Percentiles rank a stretch among this genome's conserved stretches.
Conservation (phyloP, 1,140 invertebrate genomes). For the Orius laevigatus region DNA sequence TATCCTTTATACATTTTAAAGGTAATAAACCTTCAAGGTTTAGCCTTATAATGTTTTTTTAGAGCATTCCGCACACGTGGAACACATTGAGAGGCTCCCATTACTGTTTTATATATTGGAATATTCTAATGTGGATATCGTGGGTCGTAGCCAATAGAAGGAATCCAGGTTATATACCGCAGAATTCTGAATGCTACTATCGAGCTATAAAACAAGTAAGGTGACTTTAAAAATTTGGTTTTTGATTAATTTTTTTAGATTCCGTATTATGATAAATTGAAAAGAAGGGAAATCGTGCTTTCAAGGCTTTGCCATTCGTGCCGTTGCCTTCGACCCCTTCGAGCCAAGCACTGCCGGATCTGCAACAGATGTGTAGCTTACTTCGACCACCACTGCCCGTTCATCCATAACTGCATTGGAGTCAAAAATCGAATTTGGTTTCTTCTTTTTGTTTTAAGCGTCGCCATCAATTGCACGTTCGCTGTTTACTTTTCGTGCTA, state of each 20-base stretch:
- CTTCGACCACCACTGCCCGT: slow-evolving; percentile 91
- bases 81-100: slow-evolving; percentile 65
- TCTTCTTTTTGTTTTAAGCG: slow-evolving; percentile 69
- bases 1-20: slow-evolving; percentile 85
- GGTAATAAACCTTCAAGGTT: slow-evolving; percentile 28
- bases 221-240: not conserved
- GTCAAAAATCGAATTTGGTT: slow-evolving; percentile 78
- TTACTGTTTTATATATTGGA: slow-evolving; percentile 80
- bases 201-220: slow-evolving; percentile 61
- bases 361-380: slow-evolving; percentile 83
- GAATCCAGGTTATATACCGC: slow-evolving; percentile 76
- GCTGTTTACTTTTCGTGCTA: slow-evolving; percentile 79
- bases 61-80: slow-evolving; percentile 82
- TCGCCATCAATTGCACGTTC: slow-evolving; percentile 71
- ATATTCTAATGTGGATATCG: slow-evolving; percentile 79
- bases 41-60: slow-evolving; percentile 22
- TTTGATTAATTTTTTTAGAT: slow-evolving; percentile 13
- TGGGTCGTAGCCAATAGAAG: slow-evolving; percentile 76
- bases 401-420: slow-evolving; percentile 86
- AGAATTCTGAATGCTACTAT: slow-evolving; percentile 77
- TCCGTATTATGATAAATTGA: slow-evolving; percentile 23
- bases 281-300: slow-evolving; percentile 39
- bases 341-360: slow-evolving; percentile 81
- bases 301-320: slow-evolving; percentile 82
- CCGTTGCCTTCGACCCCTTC: slow-evolving; percentile 62